Evolutionary conservation across 1,140 invertebrate species (phyloP).

Genomic region (Ruditapes philippinarum): DNA sequence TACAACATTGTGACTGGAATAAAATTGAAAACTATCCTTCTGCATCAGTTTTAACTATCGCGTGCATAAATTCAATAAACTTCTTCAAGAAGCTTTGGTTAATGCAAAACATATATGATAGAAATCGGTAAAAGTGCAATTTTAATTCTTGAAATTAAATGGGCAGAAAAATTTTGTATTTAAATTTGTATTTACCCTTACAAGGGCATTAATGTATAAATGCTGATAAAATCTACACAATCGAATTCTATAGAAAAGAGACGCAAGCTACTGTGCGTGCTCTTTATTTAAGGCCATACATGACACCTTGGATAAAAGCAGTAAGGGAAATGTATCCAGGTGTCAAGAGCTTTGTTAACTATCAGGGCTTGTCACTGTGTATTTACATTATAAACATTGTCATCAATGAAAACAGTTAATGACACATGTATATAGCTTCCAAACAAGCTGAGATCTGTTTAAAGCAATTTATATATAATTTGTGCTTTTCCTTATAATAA

Average conservation of each 20-base stretch:
- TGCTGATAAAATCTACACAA: constrained; percentile 1
- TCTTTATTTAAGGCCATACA: not conserved
- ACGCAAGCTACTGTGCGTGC: not conserved
- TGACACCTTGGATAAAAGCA: not conserved
- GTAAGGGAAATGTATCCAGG: constrained; percentile 1
- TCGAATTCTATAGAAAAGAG: not conserved
- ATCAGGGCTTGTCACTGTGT: not conserved
- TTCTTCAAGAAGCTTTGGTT: too few relatives aligned
- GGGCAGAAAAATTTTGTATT: too few relatives aligned
- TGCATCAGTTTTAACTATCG: too few relatives aligned
- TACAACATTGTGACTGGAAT: too few relatives aligned
- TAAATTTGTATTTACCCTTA: too few relatives aligned
- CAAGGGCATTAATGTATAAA: too few relatives aligned
- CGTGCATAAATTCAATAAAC: too few relatives aligned
- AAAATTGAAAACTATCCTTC: too few relatives aligned
- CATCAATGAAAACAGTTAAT: not conserved
- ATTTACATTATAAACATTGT: constrained; percentile 26
- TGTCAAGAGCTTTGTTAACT: not conserved
- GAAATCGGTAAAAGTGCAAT: not conserved
- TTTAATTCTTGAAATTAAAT: not conserved
- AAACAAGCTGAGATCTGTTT: not conserved
- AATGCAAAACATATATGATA: too few relatives aligned
- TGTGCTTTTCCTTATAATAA: too few relatives aligned
- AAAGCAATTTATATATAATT: too few relatives aligned
- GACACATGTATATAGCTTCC: not conserved